A percentile compares a stretch with the other conserved stretches of the same genome.
Evolutionary conservation across 2,888 invertebrate genomes (phyloP).

Genomic region (Limenitis camilla): DNA sequence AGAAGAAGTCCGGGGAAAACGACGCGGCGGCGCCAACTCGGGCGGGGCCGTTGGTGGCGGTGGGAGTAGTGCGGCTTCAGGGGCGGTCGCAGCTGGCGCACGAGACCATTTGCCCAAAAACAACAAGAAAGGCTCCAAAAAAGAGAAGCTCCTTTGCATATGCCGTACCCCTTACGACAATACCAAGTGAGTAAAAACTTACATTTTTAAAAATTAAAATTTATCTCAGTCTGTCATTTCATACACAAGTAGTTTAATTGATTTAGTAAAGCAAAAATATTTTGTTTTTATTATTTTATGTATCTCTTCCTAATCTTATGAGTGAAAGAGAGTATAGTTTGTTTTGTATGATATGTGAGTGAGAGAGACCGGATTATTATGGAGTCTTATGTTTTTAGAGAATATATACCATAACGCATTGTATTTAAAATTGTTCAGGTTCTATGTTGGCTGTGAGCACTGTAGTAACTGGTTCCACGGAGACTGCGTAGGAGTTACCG

Average conservation of each 20-base stretch:
- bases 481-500: conserved; percentile 94
- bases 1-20: conserved; percentile 76
- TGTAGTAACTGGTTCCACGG: conserved; percentile 99
- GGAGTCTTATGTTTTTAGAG: no score
- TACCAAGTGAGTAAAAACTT: no score
- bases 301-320: no score
- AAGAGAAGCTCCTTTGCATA: conserved; percentile 90
- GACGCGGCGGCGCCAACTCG: conserved; percentile 53
- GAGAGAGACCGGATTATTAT: no score
- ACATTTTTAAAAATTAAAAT: no score
- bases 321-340: no score
- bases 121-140: conserved; percentile 63
- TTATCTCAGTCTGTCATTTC: no score
- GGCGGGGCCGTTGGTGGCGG: conserved; percentile 71
- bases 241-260: no score
- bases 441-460: conserved; percentile 97
- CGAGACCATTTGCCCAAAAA: conserved; percentile 33
- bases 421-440: conserved; percentile 69
- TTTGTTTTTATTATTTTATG: no score
- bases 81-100: conserved; percentile 45
- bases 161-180: conserved; percentile 97
- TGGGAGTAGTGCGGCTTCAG: conserved; percentile 33
- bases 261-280: no score
- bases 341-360: no score
- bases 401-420: background rate